Conservation (phyloP, 2,888 invertebrate species). For the Leptinotarsa juncta region DNA sequence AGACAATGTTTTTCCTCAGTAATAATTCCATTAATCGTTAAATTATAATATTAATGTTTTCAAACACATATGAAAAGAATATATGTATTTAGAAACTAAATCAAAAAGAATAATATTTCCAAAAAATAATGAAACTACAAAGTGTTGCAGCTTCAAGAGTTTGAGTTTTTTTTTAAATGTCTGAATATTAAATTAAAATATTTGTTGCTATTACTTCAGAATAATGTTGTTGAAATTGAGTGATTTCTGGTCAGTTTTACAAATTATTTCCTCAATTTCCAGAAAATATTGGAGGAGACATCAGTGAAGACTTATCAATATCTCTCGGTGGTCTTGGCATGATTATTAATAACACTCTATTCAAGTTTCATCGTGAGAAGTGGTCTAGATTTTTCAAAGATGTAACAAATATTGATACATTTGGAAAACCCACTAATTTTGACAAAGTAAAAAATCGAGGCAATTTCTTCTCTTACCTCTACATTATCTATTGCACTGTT, state of each 20-base stretch:
- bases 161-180: too few species aligned
- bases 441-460: constrained; percentile 25
- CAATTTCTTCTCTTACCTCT: constrained; percentile 30
- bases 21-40: too few species aligned
- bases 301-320: constrained; percentile 41
- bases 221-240: neutral
- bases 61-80: too few species aligned
- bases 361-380: constrained; percentile 26
- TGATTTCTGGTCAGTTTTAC: too few species aligned
- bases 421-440: constrained; percentile 31
- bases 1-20: too few species aligned
- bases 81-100: too few species aligned
- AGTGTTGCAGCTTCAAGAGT: neutral
- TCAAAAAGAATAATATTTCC: too few species aligned
- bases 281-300: constrained; percentile 36
- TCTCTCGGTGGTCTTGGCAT: constrained; percentile 32
- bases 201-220: too few species aligned
- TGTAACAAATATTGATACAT: constrained; percentile 29
- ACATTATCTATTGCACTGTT: constrained; percentile 26
- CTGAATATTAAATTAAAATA: too few species aligned
- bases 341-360: constrained; percentile 19
- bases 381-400: constrained; percentile 30
- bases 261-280: constrained; percentile 5
- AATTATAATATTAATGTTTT: too few species aligned
- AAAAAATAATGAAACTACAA: too few species aligned